Evolutionary conservation across 2,113 vertebrate species (phyloP).

Genomic region (Nothobranchius kuhntae): DNA sequence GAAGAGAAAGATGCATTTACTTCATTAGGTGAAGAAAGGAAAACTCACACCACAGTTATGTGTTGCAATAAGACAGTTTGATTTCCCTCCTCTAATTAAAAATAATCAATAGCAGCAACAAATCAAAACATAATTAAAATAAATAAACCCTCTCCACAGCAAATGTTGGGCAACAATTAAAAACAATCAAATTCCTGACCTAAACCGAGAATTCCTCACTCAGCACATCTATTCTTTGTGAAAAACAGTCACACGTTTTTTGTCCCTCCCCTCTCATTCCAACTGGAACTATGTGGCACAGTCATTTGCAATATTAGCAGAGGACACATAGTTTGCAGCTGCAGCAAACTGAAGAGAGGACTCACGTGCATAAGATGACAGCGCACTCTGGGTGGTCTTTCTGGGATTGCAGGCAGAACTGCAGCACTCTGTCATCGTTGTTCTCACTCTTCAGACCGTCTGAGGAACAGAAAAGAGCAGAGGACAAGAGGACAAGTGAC

Average conservation of each 20-base stretch:
- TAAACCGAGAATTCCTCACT: conserved; percentile 26
- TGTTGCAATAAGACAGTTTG: not conserved
- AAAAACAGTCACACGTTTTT: conserved; percentile 19
- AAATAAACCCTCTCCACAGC: not conserved
- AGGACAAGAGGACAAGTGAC: conserved; percentile 8
- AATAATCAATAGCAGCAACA: conserved; percentile 5
- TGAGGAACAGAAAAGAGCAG: conserved; percentile 49
- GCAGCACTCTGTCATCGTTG: conserved; percentile 92
- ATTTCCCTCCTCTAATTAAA: too few relatives aligned
- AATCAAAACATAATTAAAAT: conserved; percentile 26
- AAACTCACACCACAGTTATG: too few relatives aligned
- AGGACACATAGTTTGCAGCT: conserved; percentile 52
- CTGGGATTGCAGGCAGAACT: conserved; percentile 94
- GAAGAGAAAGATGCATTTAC: conserved; percentile 15
- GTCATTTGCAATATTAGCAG: conserved; percentile 62
- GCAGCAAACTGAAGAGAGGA: conserved; percentile 42
- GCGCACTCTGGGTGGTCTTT: conserved; percentile 83
- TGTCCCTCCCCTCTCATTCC: conserved; percentile 45
- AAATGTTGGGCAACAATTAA: conserved; percentile 5
- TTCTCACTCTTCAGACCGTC: conserved; percentile 85
- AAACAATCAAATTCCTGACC: conserved; percentile 20
- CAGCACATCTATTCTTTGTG: conserved; percentile 61
- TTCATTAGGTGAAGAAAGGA: too few relatives aligned
- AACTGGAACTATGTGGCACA: conserved; percentile 69
- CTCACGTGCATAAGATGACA: conserved; percentile 92